These are phyloP conservation scores for Meloidogyne floridensis DNA, from an alignment of 1,140 invertebrate species.

Conservation along the genomic window DNA sequence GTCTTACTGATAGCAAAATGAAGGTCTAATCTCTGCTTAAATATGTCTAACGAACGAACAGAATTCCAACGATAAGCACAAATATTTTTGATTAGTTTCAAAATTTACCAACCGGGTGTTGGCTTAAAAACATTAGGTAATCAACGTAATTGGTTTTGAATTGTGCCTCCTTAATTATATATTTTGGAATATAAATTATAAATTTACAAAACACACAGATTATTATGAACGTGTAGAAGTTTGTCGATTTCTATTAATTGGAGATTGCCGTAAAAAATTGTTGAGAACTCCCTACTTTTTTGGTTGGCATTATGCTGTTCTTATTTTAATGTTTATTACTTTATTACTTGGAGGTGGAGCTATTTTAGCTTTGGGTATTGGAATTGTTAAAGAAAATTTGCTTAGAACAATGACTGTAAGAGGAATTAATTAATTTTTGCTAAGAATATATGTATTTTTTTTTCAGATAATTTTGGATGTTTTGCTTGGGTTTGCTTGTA, in stretches of 20 bases:
- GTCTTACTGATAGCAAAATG: too few relatives aligned
- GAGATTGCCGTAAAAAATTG: conserved; percentile 62
- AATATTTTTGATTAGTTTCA: too few relatives aligned
- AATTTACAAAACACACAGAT: conserved; percentile 18
- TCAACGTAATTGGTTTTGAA: too few relatives aligned
- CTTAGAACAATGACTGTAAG: conserved; percentile 39
- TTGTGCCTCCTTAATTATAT: too few relatives aligned
- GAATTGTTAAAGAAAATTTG: conserved; percentile 45
- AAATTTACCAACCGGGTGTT: too few relatives aligned
- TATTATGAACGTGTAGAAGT: conserved; percentile 62
- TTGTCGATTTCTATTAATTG: conserved; percentile 63
- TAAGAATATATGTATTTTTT: neutral
- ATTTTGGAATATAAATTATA: too few relatives aligned
- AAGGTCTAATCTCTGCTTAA: too few relatives aligned
- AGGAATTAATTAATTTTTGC: too few relatives aligned
- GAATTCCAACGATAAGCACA: too few relatives aligned
- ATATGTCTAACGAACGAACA: too few relatives aligned
- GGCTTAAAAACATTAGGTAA: too few relatives aligned
- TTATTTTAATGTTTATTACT: conserved; percentile 56
- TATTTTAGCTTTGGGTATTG: conserved; percentile 45
- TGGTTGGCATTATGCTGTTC: conserved; percentile 65
- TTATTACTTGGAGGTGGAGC: conserved; percentile 36
- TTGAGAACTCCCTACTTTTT: conserved; percentile 64
- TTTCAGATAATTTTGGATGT: conserved; percentile 51
- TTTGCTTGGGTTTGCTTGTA: conserved; percentile 45